Conservation (phyloP, 2,113 vertebrate species). For the Callipepla californica region DNA sequence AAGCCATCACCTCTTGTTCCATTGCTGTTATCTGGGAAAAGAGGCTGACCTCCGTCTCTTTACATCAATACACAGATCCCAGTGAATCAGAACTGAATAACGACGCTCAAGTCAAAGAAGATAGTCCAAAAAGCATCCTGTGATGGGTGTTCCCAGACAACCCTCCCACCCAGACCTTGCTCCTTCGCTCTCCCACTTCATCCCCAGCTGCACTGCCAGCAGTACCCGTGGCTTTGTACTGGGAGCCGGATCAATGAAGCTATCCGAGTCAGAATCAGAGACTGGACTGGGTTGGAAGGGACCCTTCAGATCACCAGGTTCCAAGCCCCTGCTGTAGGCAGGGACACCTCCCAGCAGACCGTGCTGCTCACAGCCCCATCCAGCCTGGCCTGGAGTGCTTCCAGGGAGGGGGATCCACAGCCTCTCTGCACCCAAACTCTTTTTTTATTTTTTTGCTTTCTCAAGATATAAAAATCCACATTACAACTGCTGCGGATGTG, state of each 20-base stretch:
- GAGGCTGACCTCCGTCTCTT: no score
- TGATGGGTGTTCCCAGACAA: not conserved
- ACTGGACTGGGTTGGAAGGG: no score
- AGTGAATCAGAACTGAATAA: not conserved
- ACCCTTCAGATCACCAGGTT: no score
- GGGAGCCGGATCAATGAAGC: not conserved
- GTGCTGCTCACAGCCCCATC: no score
- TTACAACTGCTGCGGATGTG: accelerated
- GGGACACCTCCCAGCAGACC: no score
- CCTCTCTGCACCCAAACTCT: not conserved
- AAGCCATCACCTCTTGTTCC: no score
- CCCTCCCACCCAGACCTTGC: accelerated
- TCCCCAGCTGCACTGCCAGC: not conserved
- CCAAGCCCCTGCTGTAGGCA: no score
- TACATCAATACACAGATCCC: no score
- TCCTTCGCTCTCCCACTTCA: not conserved
- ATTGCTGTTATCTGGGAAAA: no score
- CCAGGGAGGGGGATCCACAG: no score
- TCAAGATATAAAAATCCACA: not conserved
- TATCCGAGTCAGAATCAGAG: not conserved
- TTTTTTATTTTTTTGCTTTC: not conserved
- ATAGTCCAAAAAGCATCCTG: accelerated
- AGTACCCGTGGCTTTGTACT: not conserved
- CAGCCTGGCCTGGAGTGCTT: no score
- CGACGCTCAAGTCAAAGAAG: not conserved